phyloP scores from a whole-genome alignment of 2,888 invertebrate genomes.

The Chirona hameri region DNA sequence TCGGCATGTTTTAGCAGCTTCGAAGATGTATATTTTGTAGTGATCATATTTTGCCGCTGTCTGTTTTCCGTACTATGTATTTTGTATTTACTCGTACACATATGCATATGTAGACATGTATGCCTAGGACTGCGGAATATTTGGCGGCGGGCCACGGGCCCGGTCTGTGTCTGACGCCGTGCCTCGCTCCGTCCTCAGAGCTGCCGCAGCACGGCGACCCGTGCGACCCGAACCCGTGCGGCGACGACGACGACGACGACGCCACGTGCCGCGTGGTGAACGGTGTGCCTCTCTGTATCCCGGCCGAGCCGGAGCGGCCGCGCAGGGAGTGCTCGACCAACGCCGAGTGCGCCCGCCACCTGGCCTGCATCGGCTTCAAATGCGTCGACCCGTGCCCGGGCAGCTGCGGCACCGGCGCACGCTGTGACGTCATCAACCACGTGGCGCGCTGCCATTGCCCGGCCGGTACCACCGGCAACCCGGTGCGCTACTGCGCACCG shows the following conservation, averaged over 20 bases:
- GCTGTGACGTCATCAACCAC: constrained; percentile 71
- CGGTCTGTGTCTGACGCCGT: background rate
- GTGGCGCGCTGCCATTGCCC: constrained; percentile 53
- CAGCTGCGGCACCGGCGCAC: constrained; percentile 55
- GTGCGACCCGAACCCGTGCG: constrained; percentile 75
- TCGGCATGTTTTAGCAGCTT: too few relatives aligned
- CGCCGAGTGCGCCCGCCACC: constrained; percentile 74
- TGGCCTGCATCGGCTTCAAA: constrained; percentile 75
- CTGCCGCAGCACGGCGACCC: constrained; percentile 48
- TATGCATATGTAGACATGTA: too few relatives aligned
- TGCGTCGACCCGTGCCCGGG: constrained; percentile 72
- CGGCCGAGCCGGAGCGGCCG: constrained; percentile 52
- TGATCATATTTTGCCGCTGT: too few relatives aligned
- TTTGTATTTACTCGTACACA: too few relatives aligned
- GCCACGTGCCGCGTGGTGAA: constrained; percentile 46
- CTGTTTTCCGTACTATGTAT: too few relatives aligned
- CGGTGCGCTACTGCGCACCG: constrained; percentile 58
- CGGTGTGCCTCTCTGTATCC: constrained; percentile 54
- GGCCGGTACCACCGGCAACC: constrained; percentile 68
- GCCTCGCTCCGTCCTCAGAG: background rate
- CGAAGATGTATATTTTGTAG: too few relatives aligned
- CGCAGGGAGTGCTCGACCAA: constrained; percentile 74
- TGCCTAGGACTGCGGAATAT: too few relatives aligned
- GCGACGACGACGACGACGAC: constrained; percentile 51
- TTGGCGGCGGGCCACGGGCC: too few relatives aligned